Evolutionary conservation across 2,797 vertebrate genomes (phyloP), one percentile per base, ranked within the genome.

Genomic region (Falco cherrug): DNA sequence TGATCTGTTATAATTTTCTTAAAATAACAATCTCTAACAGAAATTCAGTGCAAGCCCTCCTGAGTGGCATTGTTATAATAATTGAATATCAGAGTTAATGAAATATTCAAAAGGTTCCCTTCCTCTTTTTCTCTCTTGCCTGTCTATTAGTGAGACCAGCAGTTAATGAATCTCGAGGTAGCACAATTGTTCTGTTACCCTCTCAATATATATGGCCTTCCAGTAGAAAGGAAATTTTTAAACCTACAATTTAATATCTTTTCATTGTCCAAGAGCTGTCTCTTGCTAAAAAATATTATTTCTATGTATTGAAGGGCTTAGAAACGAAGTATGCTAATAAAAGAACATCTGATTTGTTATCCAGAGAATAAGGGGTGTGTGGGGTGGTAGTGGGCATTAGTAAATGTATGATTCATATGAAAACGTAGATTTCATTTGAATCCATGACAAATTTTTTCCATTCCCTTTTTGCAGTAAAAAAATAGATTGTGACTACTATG

Each of bases 301-400:
- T 60, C 88, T 82, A 8, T 84, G 89, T 93, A 90, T 92, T 81
- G 63, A 92, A 92, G 94, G 67, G 48, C 76, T 95, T 76, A 59
- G 79, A 63, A 95, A 95, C 85, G 90, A 95, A 96, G 89, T 93
- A 90, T 65, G n/a, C 57, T 91, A 83, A 77, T 93, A 94, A 89
- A 94, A 91, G 59, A 65, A 71, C 70, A 87, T 90, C 87, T 90
- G 89, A 86, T 93, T 93, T 1, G 3, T 94, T 94, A 91, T 81
- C 91, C 59, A 54, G 69, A 87, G 63, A 80, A 63, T 56, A 89
- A 26, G 16, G 28, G 8, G 4, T n/a, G 60, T 11, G 17, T 60
- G 29, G 28, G 8, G 4, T 39, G 37, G 37, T 39, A 39, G 35
- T 57, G 16, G 20, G 63, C 29, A 59, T 87, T 84, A 89, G 83